Conservation (phyloP, 2,797 vertebrate genomes). For the Pteronotus mesoamericanus region DNA sequence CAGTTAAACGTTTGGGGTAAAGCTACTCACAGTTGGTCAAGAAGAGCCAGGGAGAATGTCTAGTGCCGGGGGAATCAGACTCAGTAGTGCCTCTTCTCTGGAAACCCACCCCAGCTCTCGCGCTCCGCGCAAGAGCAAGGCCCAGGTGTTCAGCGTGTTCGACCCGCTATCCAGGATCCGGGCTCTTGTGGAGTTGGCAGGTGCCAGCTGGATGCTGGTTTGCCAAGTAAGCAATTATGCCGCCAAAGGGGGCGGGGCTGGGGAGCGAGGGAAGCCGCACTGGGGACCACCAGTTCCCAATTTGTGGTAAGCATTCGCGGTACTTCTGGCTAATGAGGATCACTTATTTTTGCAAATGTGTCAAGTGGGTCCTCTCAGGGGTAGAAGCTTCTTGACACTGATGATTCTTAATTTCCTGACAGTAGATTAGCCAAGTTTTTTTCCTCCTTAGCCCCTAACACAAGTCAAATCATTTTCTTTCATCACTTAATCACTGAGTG, state of each 20-base stretch:
- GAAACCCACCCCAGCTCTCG: not conserved
- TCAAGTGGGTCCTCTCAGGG: not conserved
- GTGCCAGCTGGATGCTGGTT: not conserved
- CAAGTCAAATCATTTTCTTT: not conserved
- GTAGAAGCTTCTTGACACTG: not conserved
- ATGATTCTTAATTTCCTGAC: not conserved
- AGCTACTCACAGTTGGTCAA: not conserved
- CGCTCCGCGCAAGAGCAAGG: not conserved
- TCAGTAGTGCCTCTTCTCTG: not conserved
- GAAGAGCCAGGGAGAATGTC: not conserved
- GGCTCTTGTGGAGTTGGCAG: not conserved
- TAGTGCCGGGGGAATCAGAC: not conserved
- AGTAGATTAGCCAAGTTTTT: not conserved
- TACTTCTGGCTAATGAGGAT: not conserved
- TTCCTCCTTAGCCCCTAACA: not conserved
- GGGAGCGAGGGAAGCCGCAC: not conserved
- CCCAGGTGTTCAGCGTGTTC: not conserved
- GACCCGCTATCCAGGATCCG: not conserved
- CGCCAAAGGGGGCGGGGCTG: not conserved
- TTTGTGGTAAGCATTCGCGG: not conserved
- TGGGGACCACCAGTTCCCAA: not conserved
- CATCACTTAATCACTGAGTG: not conserved
- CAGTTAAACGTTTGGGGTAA: not conserved
- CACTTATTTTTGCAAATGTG: constrained; percentile 26
- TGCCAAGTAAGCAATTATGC: not conserved